These are phyloP conservation scores for Athene cunicularia DNA, from an alignment of 2,113 vertebrate genomes.

Conservation along the genomic window DNA sequence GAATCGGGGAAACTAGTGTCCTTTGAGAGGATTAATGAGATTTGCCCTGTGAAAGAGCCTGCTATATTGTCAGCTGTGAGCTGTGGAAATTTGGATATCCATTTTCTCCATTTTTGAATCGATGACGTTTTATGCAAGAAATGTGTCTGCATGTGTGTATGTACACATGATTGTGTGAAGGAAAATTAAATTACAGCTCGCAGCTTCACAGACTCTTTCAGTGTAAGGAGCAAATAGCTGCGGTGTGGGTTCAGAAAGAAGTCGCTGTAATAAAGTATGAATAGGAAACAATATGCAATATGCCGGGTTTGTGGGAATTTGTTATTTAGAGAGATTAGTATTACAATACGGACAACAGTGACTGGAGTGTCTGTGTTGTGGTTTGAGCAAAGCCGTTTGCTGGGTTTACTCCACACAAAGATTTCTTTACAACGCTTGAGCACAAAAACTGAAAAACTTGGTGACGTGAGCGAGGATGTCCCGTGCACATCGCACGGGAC, in stretches of 20 bases:
- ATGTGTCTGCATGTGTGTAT: neutral
- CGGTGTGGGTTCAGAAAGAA: neutral
- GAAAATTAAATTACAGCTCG: neutral
- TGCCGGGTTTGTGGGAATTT: neutral
- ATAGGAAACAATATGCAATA: neutral
- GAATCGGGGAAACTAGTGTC: neutral
- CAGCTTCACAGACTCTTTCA: neutral
- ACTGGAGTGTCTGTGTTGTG: neutral
- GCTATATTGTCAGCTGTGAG: neutral
- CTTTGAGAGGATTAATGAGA: neutral
- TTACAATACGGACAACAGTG: neutral
- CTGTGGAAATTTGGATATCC: neutral
- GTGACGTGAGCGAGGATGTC: fast-evolving
- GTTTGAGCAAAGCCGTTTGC: neutral
- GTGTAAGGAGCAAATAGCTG: neutral
- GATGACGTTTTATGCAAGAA: neutral
- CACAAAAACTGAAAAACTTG: neutral
- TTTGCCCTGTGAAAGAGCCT: neutral
- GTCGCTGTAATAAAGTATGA: neutral
- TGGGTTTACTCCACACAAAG: neutral
- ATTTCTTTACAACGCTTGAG: neutral
- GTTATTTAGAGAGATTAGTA: neutral
- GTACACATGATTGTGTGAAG: neutral
- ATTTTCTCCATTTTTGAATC: neutral
- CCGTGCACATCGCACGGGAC: fast-evolving